phyloP scores from a whole-genome alignment of 1,140 invertebrate species.

The Carposina sasakii region DNA sequence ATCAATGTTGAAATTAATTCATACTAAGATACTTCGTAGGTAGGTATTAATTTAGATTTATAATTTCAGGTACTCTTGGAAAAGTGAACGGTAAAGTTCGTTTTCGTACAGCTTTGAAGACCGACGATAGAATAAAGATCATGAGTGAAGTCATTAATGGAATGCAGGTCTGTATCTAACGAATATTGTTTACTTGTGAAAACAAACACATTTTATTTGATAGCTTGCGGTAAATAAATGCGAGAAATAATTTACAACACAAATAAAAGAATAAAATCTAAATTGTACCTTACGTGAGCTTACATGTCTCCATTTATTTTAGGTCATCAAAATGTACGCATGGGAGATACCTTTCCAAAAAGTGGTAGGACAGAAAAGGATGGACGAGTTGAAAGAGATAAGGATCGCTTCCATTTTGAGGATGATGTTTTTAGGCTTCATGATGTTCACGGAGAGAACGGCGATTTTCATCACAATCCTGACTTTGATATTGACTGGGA shows the following conservation, averaged over 20 bases:
- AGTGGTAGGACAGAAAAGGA: slow-evolving; percentile 65
- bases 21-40: too few relatives aligned
- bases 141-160: slow-evolving; percentile 87
- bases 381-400: slow-evolving; percentile 49
- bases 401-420: slow-evolving; percentile 75
- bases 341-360: slow-evolving; percentile 83
- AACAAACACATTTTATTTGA: background rate
- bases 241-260: too few relatives aligned
- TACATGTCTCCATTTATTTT: slow-evolving; percentile 17
- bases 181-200: background rate
- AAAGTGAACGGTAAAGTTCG: slow-evolving; percentile 75
- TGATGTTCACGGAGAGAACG: slow-evolving; percentile 80
- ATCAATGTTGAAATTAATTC: too few relatives aligned
- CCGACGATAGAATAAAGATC: slow-evolving; percentile 82
- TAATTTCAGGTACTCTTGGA: slow-evolving; percentile 76
- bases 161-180: slow-evolving; percentile 79
- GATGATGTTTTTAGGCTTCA: slow-evolving; percentile 82
- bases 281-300: background rate
- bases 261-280: background rate
- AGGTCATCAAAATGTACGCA: slow-evolving; percentile 75
- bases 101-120: slow-evolving; percentile 73
- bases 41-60: background rate
- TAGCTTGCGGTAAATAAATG: background rate
- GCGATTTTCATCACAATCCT: slow-evolving; percentile 82
- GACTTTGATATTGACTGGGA: slow-evolving; percentile 77